Base-by-base conservation (phyloP, 1,140 invertebrate species). In the Eumeta japonica region DNA sequence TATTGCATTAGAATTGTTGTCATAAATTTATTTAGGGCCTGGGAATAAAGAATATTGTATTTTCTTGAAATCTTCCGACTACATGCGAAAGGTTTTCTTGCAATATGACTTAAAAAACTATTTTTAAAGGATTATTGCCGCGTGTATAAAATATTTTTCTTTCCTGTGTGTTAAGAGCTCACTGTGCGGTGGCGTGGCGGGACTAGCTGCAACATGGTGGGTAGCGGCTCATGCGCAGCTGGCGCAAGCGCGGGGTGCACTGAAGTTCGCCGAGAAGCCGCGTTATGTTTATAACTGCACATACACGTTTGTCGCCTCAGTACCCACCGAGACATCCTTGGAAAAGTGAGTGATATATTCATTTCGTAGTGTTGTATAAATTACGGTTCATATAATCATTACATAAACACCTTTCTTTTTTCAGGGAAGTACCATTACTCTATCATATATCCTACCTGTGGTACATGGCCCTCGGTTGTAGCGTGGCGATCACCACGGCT, bases 181-280 rank as follows among this genome's bases (percentile, higher is more conserved):
- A 0, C 65, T 89, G 3, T 73, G 79, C 18, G 92, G 92, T n/a
- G 83, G 89, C 10, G 42, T 88, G 1, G 67, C 76, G 7, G 83
- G 89, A 12, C 65, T 95, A 4, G 51, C 77, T 11, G 81, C 90
- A 19, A 86, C 92, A 70, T 82, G 86, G 40, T 95, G 90, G 90
- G 78, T 96, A 19, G 89, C 86, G 20, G 72, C 92, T 12, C 86
- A 88, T 9, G 84, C 88, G 0, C 87, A 92, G 62, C 61, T 85
- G 3, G 82, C 85, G 1, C 84, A 89, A 30, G 81, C 83, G 0
- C 72, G 62, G 11, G 83, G 82, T 1, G 60, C 75, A 41, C 39
- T 81, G 20, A 80, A 58, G n/a, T 84, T 83, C 46, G 67, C 77
- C 2, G 78, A 81, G 31, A 87, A 86, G 61, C 78, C 81, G 1